Conservation (phyloP, 2,797 vertebrate species). For the Cuniculus paca region DNA sequence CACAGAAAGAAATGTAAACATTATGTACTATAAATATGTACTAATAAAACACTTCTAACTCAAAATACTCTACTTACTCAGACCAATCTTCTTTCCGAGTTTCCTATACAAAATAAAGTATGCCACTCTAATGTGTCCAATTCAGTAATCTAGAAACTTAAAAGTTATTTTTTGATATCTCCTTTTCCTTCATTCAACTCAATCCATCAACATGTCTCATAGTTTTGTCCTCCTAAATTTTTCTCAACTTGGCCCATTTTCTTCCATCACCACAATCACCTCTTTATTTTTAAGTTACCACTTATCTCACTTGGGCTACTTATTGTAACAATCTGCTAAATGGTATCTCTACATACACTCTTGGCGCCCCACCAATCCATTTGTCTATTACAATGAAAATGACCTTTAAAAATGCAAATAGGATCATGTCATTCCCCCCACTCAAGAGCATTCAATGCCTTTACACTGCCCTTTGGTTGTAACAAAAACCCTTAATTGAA, state of each 20-base stretch:
- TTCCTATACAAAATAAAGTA: slow-evolving; percentile 16
- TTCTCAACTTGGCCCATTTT: neutral
- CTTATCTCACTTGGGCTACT: neutral
- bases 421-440: slow-evolving; percentile 7
- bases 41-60: neutral
- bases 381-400: slow-evolving; percentile 11
- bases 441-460: slow-evolving; percentile 4
- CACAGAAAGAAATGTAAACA: neutral
- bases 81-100: neutral
- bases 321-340: slow-evolving; percentile 26
- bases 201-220: neutral
- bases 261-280: slow-evolving; percentile 19
- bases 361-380: neutral
- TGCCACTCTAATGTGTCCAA: neutral
- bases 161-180: slow-evolving; percentile 5
- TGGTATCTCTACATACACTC: neutral
- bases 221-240: slow-evolving; percentile 8
- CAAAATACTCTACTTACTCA: slow-evolving; percentile 1
- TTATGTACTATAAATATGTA: neutral
- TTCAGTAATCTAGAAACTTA: neutral
- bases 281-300: neutral
- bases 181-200: neutral
- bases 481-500: slow-evolving; percentile 49
- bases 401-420: slow-evolving; percentile 44
- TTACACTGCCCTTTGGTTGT: neutral